phyloP scores from a whole-genome alignment of 1,140 invertebrate species.

The Bicyclus anynana region DNA sequence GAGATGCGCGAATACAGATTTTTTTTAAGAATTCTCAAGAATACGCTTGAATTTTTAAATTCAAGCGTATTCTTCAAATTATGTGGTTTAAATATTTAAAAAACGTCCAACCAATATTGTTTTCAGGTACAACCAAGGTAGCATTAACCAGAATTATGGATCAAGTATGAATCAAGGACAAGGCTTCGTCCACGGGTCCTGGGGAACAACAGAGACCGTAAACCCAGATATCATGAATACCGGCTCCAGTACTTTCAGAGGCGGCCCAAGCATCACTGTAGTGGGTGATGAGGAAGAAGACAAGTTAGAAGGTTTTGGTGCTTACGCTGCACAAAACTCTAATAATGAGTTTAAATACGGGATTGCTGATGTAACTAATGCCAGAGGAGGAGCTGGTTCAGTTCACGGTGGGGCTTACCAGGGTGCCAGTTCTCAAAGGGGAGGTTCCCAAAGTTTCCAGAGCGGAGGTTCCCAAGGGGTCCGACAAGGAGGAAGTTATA shows the following conservation, averaged over 20 bases:
- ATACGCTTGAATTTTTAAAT: too few relatives aligned
- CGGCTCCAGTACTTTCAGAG: constrained; percentile 60
- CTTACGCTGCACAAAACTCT: constrained; percentile 48
- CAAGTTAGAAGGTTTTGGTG: constrained; percentile 53
- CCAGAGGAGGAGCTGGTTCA: constrained; percentile 13
- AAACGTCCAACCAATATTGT: too few relatives aligned
- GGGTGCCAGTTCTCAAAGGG: constrained; percentile 9
- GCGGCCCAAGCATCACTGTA: constrained; percentile 40
- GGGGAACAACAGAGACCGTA: constrained; percentile 72
- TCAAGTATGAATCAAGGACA: constrained; percentile 25
- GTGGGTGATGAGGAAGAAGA: constrained; percentile 62
- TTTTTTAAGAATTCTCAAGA: too few relatives aligned
- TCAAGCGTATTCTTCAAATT: too few relatives aligned
- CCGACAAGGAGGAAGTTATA: constrained; percentile 33
- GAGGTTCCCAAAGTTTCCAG: constrained; percentile 34
- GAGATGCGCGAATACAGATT: too few relatives aligned
- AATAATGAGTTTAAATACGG: constrained; percentile 64
- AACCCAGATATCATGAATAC: constrained; percentile 67
- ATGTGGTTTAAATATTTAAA: too few relatives aligned
- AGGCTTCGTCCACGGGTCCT: constrained; percentile 52
- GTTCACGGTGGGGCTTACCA: constrained; percentile 7
- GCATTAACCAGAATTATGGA: constrained; percentile 27
- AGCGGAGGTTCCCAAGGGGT: constrained; percentile 32
- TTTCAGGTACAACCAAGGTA: constrained; percentile 39
- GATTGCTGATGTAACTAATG: constrained; percentile 53